Percentiles rank a stretch among this genome's conserved stretches.
These are phyloP conservation scores for Bungarus multicinctus DNA, from an alignment of 2,113 vertebrate genomes.

Conservation along the genomic window DNA sequence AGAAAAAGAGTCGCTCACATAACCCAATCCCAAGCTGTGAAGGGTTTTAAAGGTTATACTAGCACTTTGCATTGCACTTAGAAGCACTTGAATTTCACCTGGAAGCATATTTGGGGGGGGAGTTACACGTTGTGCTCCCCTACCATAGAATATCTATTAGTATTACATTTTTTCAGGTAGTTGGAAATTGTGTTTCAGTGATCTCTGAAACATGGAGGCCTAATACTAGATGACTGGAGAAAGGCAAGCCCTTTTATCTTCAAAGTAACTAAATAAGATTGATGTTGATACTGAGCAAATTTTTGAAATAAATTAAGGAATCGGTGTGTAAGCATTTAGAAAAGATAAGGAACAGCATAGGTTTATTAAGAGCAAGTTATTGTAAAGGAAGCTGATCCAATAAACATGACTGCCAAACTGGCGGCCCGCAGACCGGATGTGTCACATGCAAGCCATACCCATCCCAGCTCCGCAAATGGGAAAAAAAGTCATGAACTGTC, in stretches of 20 bases:
- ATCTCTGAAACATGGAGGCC: background rate
- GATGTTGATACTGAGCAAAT: background rate
- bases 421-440: too few species aligned
- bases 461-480: too few species aligned
- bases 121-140: background rate
- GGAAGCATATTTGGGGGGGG: too few species aligned
- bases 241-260: background rate
- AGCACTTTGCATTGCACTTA: background rate
- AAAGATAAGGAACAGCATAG: background rate
- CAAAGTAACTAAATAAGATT: background rate
- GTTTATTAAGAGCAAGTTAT: background rate
- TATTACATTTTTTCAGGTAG: background rate
- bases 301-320: background rate
- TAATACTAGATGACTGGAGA: background rate
- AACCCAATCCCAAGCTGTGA: background rate
- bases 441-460: too few species aligned
- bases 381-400: background rate
- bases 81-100: background rate
- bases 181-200: background rate
- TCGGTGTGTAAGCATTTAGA: background rate
- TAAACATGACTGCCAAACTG: too few species aligned
- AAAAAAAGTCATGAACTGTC: too few species aligned
- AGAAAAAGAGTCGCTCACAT: background rate
- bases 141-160: background rate
- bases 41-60: background rate